phyloP scores from a whole-genome alignment of 2,113 vertebrate species.

The Polyodon spathula region DNA sequence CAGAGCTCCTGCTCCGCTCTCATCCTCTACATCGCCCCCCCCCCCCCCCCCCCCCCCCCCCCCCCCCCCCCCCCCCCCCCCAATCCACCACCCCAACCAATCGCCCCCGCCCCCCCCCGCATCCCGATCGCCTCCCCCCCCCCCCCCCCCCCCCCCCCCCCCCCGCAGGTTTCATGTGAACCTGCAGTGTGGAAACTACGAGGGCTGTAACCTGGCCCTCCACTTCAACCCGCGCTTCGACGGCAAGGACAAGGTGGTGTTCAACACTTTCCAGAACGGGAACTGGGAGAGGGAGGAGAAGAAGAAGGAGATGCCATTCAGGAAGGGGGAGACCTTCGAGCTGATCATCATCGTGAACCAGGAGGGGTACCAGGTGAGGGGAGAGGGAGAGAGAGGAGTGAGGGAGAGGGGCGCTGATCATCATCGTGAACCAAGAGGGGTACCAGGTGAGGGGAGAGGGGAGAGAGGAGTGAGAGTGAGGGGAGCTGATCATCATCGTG shows the following conservation, averaged over 20 bases:
- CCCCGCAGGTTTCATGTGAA: constrained; percentile 58
- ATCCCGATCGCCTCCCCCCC: no score
- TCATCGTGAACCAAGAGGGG: constrained; percentile 36
- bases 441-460: constrained; percentile 56
- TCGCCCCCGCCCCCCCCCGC: no score
- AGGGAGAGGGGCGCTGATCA: constrained; percentile 53
- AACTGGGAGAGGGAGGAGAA: constrained; percentile 57
- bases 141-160: background rate
- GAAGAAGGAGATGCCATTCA: constrained; percentile 57
- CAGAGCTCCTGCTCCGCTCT: no score
- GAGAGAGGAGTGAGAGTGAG: constrained; percentile 46
- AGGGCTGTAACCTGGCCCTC: constrained; percentile 53
- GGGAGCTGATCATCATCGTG: constrained; percentile 53
- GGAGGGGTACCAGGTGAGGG: constrained; percentile 57
- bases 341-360: constrained; percentile 44
- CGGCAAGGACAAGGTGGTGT: constrained; percentile 66
- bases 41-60: background rate
- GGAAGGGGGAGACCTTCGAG: constrained; percentile 55
- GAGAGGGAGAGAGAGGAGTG: background rate
- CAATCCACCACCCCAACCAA: no score
- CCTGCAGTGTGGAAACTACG: constrained; percentile 46
- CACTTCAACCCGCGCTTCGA: constrained; percentile 73
- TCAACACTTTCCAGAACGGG: constrained; percentile 50
- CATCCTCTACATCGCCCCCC: background rate
- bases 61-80: background rate